Conservation (phyloP, 2,888 invertebrate genomes). For the Dryobotodes eremita region DNA sequence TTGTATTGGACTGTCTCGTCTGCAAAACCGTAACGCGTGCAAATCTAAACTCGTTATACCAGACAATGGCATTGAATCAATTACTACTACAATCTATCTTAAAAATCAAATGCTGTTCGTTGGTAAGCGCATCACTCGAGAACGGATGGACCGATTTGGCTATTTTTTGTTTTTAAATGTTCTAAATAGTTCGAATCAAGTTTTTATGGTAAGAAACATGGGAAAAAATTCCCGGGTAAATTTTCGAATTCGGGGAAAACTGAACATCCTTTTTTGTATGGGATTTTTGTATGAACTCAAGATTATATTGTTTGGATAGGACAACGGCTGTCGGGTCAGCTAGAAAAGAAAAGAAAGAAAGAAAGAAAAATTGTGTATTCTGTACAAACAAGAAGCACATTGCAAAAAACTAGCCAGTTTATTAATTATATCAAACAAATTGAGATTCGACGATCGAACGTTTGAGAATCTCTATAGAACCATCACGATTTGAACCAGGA, state of each 20-base stretch:
- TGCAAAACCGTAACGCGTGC: conserved; percentile 29
- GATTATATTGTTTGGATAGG: not conserved
- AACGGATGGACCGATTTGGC: not conserved
- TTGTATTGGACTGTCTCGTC: not conserved
- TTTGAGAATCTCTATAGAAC: not conserved
- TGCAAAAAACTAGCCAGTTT: not conserved
- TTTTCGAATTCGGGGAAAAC: not conserved
- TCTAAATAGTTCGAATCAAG: not conserved
- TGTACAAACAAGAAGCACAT: too few relatives aligned
- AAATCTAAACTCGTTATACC: conserved; percentile 26
- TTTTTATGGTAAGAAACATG: not conserved
- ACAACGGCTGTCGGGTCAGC: not conserved
- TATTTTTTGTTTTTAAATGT: not conserved
- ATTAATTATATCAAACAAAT: not conserved
- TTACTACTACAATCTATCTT: not conserved
- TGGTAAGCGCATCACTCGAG: not conserved
- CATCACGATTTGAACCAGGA: conserved; percentile 21
- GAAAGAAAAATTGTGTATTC: too few relatives aligned
- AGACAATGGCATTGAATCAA: conserved; percentile 18
- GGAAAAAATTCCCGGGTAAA: too few relatives aligned
- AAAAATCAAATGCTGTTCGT: not conserved
- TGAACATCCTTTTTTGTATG: not conserved
- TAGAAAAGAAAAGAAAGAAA: not conserved
- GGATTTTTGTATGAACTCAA: not conserved
- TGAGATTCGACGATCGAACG: not conserved